Evolutionary conservation across 2,113 vertebrate genomes (phyloP).

Genomic region (Panurus biarmicus): DNA sequence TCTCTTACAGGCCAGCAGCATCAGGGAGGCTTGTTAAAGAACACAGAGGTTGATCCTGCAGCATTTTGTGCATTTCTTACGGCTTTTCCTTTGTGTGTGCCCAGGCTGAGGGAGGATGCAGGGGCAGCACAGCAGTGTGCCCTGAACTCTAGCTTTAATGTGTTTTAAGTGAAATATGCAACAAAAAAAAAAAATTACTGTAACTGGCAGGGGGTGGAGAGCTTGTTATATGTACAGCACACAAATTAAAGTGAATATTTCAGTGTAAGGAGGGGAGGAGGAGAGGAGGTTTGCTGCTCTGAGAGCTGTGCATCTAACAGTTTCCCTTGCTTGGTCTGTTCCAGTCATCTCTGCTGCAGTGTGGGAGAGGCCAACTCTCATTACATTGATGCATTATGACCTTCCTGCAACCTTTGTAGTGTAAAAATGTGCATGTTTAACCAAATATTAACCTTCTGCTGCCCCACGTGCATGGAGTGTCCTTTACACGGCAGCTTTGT

Average conservation of each 20-base stretch:
- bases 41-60: neutral
- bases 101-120: neutral
- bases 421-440: slow-evolving; percentile 40
- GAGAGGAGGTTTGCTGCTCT: neutral
- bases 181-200: neutral
- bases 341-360: slow-evolving; percentile 59
- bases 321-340: slow-evolving; percentile 73
- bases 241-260: rapidly evolving
- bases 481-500: neutral
- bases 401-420: neutral
- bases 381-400: slow-evolving; percentile 32
- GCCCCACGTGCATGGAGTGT: slow-evolving; percentile 30
- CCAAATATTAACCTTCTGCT: slow-evolving; percentile 7
- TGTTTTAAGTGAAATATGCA: neutral
- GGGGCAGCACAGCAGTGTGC: neutral
- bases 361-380: slow-evolving; percentile 52
- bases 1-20: neutral
- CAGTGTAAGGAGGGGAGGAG: neutral
- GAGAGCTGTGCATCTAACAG: slow-evolving; percentile 72
- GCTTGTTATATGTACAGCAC: rapidly evolving
- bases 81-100: neutral
- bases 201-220: neutral
- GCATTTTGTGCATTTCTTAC: rapidly evolving
- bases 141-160: neutral
- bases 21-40: neutral